Base-by-base conservation (phyloP, 2,797 vertebrate species). In the Iguana delicatissima region DNA sequence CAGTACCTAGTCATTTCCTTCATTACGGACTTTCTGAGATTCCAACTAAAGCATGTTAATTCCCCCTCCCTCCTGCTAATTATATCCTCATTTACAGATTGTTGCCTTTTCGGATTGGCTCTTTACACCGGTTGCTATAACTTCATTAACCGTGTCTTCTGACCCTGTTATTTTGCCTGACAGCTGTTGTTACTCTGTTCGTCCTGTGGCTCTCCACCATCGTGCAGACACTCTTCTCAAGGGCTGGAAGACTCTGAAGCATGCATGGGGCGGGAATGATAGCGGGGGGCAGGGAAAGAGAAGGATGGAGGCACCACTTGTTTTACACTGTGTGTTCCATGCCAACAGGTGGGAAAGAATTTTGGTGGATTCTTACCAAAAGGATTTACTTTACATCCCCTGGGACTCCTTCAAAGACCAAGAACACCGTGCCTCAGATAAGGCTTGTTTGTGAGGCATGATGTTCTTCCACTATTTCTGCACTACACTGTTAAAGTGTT, bases 101-200 rank as follows among this genome's bases (percentile, higher is more conserved):
- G 97, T 97, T 94, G 96, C 97, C 95, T 97, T 93, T 97, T 97
- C 96, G 95, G 97, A 98, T 98, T 98, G 97, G 97, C 96, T 97
- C 96, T 87, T 95, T 93, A 96, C 90, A 95, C 94, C 92, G 97
- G 97, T 98, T 98, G 97, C 98, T 98, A 97, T 98, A 97, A 98
- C 98, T 98, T 98, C 97, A 98, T 98, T 98, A 98, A 96, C 96
- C 94, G 91, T 95, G 96, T 98, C 97, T 97, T 97, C 97, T 98
- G 97, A 98, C 98, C 98, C 97, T 97, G 97, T 98, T 98, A 98
- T 98, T 98, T 98, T 97, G 96, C 93, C 92, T 98, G 97, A 98
- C 98, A 97, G 96, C 96, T 97, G 96, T 97, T 97, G 97, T 96
- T 97, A 55, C 89, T 91, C 96, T 95, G 95, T 92, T 94, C 96